Evolutionary conservation across 2,888 invertebrate species (phyloP).

Genomic region (Agriopis aurantiaria): DNA sequence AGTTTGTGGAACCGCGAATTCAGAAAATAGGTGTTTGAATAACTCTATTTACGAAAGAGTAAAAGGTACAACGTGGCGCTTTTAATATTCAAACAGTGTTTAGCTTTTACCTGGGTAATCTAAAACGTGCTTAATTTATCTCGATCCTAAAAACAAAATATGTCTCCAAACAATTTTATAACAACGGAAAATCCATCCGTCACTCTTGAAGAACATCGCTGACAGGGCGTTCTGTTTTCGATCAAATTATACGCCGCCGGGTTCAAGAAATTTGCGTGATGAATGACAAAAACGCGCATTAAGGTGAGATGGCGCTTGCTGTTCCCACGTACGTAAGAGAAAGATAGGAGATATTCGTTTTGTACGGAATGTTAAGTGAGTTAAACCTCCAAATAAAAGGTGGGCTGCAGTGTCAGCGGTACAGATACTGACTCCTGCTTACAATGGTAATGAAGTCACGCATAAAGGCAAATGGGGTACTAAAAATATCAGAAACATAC

Average conservation of each 20-base stretch:
- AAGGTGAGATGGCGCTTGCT: conserved; percentile 57
- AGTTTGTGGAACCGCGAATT: conserved; percentile 30
- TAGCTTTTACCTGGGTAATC: conserved; percentile 27
- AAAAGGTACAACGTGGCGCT: conserved; percentile 20
- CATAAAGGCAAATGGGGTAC: background rate
- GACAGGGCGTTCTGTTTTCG: conserved; percentile 73
- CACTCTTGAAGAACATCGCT: conserved; percentile 66
- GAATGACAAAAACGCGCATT: conserved; percentile 62
- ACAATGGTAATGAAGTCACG: conserved; percentile 72
- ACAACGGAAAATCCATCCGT: conserved; percentile 51
- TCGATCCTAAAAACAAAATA: conserved; percentile 24
- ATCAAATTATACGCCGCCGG: conserved; percentile 78
- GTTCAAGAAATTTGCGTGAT: conserved; percentile 61
- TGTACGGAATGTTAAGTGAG: conserved; percentile 78
- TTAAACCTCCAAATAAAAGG: conserved; percentile 84
- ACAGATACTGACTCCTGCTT: conserved; percentile 47
- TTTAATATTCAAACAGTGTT: conserved; percentile 33
- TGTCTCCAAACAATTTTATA: conserved; percentile 46
- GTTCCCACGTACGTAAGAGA: conserved; percentile 54
- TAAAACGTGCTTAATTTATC: conserved; percentile 34
- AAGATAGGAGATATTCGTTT: conserved; percentile 69
- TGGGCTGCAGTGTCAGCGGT: conserved; percentile 73
- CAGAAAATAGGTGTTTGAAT: conserved; percentile 15
- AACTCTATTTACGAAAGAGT: conserved; percentile 21
- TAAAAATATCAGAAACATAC: too few relatives aligned